Conservation (phyloP, 53 echinoderm and acorn worm genomes). For the Stichopus horrens region DNA sequence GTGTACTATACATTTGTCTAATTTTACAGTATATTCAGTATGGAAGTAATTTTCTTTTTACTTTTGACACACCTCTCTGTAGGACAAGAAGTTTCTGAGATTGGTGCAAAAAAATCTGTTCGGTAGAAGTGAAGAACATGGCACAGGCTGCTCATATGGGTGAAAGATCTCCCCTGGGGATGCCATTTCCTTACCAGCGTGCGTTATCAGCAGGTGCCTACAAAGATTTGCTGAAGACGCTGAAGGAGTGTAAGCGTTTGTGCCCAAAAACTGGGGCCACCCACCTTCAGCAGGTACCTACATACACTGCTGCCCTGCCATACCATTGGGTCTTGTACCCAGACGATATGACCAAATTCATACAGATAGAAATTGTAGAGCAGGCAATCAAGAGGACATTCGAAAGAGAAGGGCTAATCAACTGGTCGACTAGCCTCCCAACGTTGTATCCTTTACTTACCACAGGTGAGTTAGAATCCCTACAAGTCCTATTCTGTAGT, state of each 20-base stretch:
- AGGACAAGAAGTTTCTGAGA: no score
- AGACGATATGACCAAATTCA: conserved; percentile 59
- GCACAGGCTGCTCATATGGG: conserved; percentile 16
- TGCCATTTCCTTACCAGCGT: conserved; percentile 52
- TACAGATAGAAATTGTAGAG: conserved; percentile 71
- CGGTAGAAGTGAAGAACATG: neutral
- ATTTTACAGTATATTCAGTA: no score
- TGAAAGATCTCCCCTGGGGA: conserved; percentile 62
- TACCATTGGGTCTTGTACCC: conserved; percentile 70
- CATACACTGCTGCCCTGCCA: conserved; percentile 62
- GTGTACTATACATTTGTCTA: no score
- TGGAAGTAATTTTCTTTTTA: no score
- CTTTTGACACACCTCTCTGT: no score
- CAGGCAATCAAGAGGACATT: conserved; percentile 47
- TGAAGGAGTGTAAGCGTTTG: neutral
- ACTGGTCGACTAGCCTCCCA: conserved; percentile 59
- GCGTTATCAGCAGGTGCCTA: neutral
- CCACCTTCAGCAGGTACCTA: conserved; percentile 50
- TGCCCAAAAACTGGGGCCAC: neutral
- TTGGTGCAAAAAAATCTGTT: no score
- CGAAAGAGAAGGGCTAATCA: conserved; percentile 58
- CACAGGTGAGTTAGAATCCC: conserved; percentile 61
- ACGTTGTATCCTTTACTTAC: conserved; percentile 65
- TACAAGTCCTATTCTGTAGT: no score
- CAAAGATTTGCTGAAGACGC: conserved; percentile 6